These are phyloP conservation scores for Chrysolina oricalcia DNA, from an alignment of 2,888 invertebrate genomes.

Conservation along the genomic window DNA sequence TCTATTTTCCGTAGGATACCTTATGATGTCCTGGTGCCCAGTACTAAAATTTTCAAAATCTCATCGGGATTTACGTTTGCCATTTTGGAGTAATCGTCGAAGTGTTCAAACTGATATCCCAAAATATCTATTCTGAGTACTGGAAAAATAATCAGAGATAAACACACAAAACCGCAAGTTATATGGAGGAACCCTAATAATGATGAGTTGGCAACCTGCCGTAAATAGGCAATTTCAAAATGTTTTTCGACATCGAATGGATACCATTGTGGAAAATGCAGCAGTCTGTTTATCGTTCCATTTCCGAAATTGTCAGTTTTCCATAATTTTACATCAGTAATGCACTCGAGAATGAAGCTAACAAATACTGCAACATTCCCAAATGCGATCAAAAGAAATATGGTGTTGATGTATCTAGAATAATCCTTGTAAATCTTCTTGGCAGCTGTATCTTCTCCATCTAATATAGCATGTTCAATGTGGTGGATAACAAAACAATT, in stretches of 20 bases:
- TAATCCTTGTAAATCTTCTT: neutral
- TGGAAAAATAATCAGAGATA: constrained; percentile 1
- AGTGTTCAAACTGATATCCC: neutral
- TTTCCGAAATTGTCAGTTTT: neutral
- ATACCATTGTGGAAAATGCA: neutral
- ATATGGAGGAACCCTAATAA: neutral
- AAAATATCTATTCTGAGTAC: constrained; percentile 5
- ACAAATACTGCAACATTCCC: neutral
- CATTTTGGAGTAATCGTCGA: neutral
- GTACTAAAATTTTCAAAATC: neutral
- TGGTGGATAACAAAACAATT: neutral
- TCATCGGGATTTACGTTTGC: neutral
- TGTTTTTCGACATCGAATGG: neutral
- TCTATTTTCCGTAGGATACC: neutral
- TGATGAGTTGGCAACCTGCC: neutral
- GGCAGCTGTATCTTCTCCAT: neutral
- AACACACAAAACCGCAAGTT: neutral
- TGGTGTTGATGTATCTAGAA: neutral
- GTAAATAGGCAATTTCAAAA: neutral
- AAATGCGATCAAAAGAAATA: neutral
- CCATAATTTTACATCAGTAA: neutral
- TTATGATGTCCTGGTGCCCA: neutral
- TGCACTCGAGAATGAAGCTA: neutral
- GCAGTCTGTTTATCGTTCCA: neutral
- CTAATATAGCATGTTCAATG: neutral